Base-by-base conservation (phyloP, 2,888 invertebrate species). In the Lottia scabra region DNA sequence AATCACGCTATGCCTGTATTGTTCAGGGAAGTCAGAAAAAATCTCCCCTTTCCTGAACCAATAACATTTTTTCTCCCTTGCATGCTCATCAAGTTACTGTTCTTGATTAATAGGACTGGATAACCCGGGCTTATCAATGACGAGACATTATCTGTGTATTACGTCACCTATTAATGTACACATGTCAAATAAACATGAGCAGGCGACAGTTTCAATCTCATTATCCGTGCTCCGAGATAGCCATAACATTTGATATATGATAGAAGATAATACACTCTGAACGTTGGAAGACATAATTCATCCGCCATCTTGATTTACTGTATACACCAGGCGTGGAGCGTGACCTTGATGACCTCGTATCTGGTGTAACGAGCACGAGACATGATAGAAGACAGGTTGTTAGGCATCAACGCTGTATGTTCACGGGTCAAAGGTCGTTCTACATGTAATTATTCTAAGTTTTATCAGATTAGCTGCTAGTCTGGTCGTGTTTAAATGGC, bases 341-440 rank as follows among this genome's bases (percentile, higher is more conserved):
- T 23, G 56, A 56, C 56, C 56, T 23, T 0, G 13, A 23, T 19
- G 23, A 56, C 56, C 56, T 23, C 56, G 56, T 56, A 56, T 56
- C 56, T 56, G 56, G 56, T 56, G 56, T 56, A 12, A 56, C 19
- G 56, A 56, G 56, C 56, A 56, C 23, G 56, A 56, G 56, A 23
- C 56, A 56, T 23, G 56, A 56, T 56, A 19, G 19, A 56, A 56
- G 56, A 56, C 56, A 56, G 23, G 56, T 56, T 56, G 56, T 56
- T 56, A 23, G 23, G 23, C 56, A 56, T 56, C 38, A 38, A 38
- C 38, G 38, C 38, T 19, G 19, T 56, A 23, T 56, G 56, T 56
- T 56, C 56, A 23, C 56, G 13, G 56, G 19, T 56, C 13, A 56
- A 12, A 56, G 56, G 56, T 56, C 13, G 38, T 38, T 38, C 38